A percentile compares a stretch with the other conserved stretches of the same genome.
Conservation (phyloP, 2,888 invertebrate species). For the Nomada fabriciana region DNA sequence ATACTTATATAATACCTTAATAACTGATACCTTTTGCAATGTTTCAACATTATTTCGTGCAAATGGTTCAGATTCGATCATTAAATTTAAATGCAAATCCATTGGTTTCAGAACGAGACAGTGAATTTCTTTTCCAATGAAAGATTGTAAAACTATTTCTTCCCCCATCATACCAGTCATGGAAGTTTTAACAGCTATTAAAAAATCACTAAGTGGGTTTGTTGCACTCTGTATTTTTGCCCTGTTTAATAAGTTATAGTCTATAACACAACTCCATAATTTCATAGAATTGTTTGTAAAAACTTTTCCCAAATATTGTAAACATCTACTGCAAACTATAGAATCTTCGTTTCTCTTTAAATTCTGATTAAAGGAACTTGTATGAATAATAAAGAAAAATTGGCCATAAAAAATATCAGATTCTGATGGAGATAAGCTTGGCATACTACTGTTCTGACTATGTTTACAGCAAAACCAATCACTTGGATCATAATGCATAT, state of each 20-base stretch:
- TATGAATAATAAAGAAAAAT: constrained; percentile 75
- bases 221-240: constrained; percentile 52
- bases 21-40: constrained; percentile 70
- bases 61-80: constrained; percentile 68
- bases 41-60: constrained; percentile 55
- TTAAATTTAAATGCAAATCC: constrained; percentile 78
- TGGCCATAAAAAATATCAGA: constrained; percentile 79
- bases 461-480: constrained; percentile 83
- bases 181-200: constrained; percentile 73
- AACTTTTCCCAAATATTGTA: constrained; percentile 74
- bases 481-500: constrained; percentile 77
- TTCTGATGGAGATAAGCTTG: constrained; percentile 71
- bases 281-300: constrained; percentile 72
- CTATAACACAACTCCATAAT: constrained; percentile 80
- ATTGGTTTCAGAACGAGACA: constrained; percentile 78
- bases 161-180: constrained; percentile 74
- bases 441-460: constrained; percentile 48
- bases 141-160: constrained; percentile 76
- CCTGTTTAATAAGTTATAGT: constrained; percentile 63
- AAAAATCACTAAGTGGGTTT: constrained; percentile 77
- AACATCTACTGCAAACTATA: constrained; percentile 78
- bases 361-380: constrained; percentile 67
- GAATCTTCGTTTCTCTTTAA: constrained; percentile 69
- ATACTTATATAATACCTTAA: constrained; percentile 81
- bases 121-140: constrained; percentile 69